Evolutionary conservation across 2,113 vertebrate genomes (phyloP).

Genomic region (Regulus satrapa): DNA sequence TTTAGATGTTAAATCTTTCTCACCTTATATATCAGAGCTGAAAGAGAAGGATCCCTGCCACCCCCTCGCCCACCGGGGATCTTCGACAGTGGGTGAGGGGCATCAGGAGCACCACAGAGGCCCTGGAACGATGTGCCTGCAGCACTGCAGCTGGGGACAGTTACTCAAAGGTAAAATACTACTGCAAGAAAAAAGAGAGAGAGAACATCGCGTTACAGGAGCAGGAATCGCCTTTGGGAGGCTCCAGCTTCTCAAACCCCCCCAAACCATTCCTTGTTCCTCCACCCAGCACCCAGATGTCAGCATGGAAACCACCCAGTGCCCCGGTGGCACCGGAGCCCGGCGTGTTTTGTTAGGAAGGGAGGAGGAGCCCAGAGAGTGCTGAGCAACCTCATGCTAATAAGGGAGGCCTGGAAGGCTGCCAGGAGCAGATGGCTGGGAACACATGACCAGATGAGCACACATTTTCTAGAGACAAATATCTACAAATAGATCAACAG

Average conservation of each 20-base stretch:
- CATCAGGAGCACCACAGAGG: constrained; percentile 99
- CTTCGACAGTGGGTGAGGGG: constrained; percentile 99
- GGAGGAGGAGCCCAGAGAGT: background rate
- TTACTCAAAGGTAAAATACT: constrained; percentile 85
- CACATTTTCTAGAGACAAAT: constrained; percentile 35
- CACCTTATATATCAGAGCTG: constrained; percentile 91
- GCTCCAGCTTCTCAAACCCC: background rate
- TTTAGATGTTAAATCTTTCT: background rate
- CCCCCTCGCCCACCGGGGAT: constrained; percentile 99
- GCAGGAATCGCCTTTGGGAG: background rate
- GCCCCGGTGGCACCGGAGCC: background rate
- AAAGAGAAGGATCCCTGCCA: constrained; percentile 97
- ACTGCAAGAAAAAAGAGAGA: constrained; percentile 75
- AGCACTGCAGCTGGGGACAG: constrained; percentile 84
- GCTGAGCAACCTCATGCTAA: constrained; percentile 37
- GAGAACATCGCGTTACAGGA: background rate
- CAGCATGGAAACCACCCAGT: background rate
- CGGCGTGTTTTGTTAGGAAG: background rate
- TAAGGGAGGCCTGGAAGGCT: constrained; percentile 9
- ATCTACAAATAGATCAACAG: constrained; percentile 54
- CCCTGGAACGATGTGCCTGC: constrained; percentile 93
- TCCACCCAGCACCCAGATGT: background rate
- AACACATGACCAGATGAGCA: constrained; percentile 33
- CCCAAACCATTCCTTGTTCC: background rate
- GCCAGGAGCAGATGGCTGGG: constrained; percentile 25